Evolutionary conservation across 2,797 vertebrate genomes (phyloP).

Genomic region (Hydrophis major): DNA sequence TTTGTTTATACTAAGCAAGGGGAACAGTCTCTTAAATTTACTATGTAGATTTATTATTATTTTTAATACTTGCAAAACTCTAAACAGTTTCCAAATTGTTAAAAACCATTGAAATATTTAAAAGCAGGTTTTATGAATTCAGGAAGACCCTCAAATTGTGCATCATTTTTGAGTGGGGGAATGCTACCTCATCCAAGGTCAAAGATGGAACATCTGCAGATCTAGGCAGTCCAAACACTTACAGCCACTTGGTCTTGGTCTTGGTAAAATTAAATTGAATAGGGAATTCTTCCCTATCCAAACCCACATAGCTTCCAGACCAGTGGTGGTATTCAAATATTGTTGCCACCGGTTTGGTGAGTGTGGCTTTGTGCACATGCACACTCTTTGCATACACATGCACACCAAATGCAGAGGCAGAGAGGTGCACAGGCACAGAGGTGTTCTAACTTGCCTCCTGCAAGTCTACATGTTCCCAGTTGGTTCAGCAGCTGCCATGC

Average conservation of each 20-base stretch:
- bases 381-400: too few species aligned
- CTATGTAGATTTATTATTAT: not conserved
- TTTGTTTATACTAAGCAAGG: not conserved
- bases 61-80: not conserved
- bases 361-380: too few species aligned
- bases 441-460: too few species aligned
- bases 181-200: not conserved
- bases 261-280: not conserved
- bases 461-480: too few species aligned
- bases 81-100: not conserved
- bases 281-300: not conserved
- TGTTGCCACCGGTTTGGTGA: too few species aligned
- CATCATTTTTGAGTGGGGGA: not conserved
- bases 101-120: not conserved
- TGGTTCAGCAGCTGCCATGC: too few species aligned
- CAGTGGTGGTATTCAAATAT: too few species aligned
- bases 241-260: not conserved
- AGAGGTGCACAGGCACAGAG: too few species aligned
- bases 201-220: not conserved
- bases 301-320: not conserved
- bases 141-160: not conserved
- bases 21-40: not conserved
- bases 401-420: too few species aligned
- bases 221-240: not conserved
- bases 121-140: not conserved